Percentiles rank a stretch among this genome's conserved stretches.
These are phyloP conservation scores for Lucifuga dentata DNA, from an alignment of 2,113 vertebrate species.

Conservation along the genomic window DNA sequence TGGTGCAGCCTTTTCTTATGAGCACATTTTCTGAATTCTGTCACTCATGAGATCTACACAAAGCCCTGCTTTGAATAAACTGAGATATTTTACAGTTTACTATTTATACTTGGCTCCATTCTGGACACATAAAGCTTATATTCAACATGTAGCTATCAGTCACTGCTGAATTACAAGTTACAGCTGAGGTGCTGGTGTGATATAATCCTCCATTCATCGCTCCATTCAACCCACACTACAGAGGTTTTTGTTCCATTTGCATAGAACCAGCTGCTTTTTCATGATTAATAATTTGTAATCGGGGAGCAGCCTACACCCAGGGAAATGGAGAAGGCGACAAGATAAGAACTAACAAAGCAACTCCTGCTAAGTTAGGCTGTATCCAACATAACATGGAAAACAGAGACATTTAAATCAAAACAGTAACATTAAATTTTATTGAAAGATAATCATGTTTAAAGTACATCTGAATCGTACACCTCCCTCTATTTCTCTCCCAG, in stretches of 20 bases:
- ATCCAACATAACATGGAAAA: constrained; percentile 6
- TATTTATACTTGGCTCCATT: too few relatives aligned
- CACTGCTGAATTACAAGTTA: constrained; percentile 44
- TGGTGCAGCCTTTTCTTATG: constrained; percentile 50
- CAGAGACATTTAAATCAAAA: constrained; percentile 1
- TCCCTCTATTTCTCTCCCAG: constrained; percentile 27
- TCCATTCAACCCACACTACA: too few relatives aligned
- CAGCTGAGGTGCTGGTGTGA: constrained; percentile 39
- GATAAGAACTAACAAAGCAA: too few relatives aligned
- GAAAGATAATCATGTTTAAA: constrained; percentile 28
- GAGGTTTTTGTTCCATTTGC: too few relatives aligned
- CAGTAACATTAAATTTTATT: background rate
- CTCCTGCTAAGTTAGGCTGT: background rate
- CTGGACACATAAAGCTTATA: constrained; percentile 43
- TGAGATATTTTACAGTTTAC: too few relatives aligned
- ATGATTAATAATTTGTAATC: constrained; percentile 61
- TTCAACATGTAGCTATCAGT: constrained; percentile 67
- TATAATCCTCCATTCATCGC: constrained; percentile 10
- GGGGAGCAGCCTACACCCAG: constrained; percentile 31
- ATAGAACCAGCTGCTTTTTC: constrained; percentile 61
- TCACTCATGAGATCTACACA: constrained; percentile 37
- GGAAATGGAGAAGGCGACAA: constrained; percentile 42
- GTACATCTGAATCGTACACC: constrained; percentile 25
- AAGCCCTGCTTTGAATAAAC: too few relatives aligned
- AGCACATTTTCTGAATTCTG: constrained; percentile 41